Base-by-base conservation (phyloP, 2,888 invertebrate genomes). In the Callimorpha dominula region DNA sequence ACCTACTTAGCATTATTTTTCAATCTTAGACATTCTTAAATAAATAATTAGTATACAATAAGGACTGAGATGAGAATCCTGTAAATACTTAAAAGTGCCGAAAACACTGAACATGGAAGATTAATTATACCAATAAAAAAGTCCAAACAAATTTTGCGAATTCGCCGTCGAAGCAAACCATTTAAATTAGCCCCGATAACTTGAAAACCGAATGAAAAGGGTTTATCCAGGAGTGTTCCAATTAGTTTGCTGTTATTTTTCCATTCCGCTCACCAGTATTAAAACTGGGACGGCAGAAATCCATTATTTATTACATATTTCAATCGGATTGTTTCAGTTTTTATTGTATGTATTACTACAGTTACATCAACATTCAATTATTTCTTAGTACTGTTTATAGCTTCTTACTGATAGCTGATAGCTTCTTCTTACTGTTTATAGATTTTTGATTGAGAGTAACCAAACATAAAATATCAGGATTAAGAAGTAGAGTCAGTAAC, bases 201-300 rank as follows among this genome's bases (percentile, higher is more conserved):
- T 95, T 92, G 93, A 91, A 91, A 93, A 92, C 89, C 89, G 89
- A 93, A 93, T 91, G 93, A 91, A 95, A 94, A 89, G 94, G 94
- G 94, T 93, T 94, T 92, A 90, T 91, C 90, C 92, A 91, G 91
- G 91, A 94, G 93, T 91, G 89, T 85, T 91, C 94, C 95, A 95
- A 95, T 95, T 95, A 95, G 93, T 91, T 93, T 91, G 93, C 93
- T 95, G 95, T 95, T 95, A 95, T 95, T 95, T 95, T 95, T 95
- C 90, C 89, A 94, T 95, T 95, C 84, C 91, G 86, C 83, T 89
- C 90, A 82, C 77, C 85, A 88, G 81, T 88, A 87, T 86, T 84
- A 87, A 87, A 84, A 93, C 87, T 92, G 88, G 93, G 92, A 92
- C 92, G 90, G 82, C 86, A 78, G 76, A 84, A 91, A 90, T 87